Evolutionary conservation across 2,797 vertebrate genomes (phyloP).

Genomic region (Platyrinchus mystaceus): DNA sequence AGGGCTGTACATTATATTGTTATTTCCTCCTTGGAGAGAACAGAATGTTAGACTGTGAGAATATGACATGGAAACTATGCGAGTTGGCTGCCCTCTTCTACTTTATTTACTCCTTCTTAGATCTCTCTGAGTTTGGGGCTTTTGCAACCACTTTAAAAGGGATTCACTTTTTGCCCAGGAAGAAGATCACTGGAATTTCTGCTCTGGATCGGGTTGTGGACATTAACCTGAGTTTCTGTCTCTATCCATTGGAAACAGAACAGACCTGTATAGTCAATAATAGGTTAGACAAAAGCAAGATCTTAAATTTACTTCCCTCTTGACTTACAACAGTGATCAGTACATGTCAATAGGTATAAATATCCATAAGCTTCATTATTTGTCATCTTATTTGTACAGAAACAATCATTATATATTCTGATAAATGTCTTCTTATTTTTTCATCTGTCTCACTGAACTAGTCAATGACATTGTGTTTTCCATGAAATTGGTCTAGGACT

Average conservation of each 20-base stretch:
- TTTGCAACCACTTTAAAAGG: constrained; percentile 55
- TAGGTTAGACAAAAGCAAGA: not conserved
- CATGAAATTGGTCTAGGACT: not conserved
- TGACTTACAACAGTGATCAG: not conserved
- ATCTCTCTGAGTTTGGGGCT: constrained; percentile 43
- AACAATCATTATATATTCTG: not conserved
- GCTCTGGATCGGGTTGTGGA: not conserved
- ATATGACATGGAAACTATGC: constrained; percentile 72
- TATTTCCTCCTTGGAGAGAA: constrained; percentile 73
- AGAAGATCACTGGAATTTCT: not conserved
- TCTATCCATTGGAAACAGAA: not conserved
- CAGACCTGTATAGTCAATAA: not conserved
- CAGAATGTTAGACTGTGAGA: constrained; percentile 73
- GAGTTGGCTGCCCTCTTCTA: constrained; percentile 44
- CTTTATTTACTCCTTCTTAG: constrained; percentile 63
- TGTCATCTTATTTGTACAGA: not conserved
- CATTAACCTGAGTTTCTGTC: not conserved
- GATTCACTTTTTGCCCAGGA: constrained; percentile 37
- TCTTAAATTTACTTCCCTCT: not conserved
- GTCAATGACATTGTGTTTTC: not conserved
- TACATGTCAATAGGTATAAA: not conserved
- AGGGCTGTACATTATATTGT: constrained; percentile 69
- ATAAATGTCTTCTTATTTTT: not conserved
- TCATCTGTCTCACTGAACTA: not conserved
- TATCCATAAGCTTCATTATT: not conserved